Conservation (phyloP, 2,888 invertebrate species). For the Empis livida region DNA sequence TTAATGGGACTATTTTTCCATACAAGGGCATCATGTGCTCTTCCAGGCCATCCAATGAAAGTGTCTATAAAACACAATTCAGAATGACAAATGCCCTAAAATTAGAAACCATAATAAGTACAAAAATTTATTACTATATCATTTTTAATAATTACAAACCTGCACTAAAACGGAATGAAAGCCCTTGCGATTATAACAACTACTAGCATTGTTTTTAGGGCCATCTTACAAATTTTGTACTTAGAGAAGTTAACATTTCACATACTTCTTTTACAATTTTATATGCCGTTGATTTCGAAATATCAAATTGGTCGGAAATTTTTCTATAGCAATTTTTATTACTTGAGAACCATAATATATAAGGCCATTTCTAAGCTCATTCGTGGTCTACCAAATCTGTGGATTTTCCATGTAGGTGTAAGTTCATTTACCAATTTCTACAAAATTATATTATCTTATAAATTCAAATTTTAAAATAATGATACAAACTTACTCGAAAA, state of each 20-base stretch:
- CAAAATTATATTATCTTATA: no score
- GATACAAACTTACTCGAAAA: no score
- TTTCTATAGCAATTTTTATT: slow-evolving; percentile 1
- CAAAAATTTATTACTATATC: neutral
- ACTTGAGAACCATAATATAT: slow-evolving; percentile 1
- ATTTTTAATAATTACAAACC: neutral
- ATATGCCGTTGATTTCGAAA: neutral
- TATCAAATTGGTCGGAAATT: slow-evolving; percentile 3
- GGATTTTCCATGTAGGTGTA: no score
- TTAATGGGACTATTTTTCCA: slow-evolving; percentile 2
- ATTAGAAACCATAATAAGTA: neutral
- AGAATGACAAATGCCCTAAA: slow-evolving; percentile 2
- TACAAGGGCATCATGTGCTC: slow-evolving; percentile 3
- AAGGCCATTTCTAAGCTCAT: neutral
- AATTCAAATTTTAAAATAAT: no score
- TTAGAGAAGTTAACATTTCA: neutral
- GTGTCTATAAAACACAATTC: neutral
- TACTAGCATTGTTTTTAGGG: neutral
- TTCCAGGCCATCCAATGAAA: slow-evolving; percentile 5
- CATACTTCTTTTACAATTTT: neutral
- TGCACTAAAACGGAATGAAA: slow-evolving; percentile 3
- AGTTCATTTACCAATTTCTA: no score
- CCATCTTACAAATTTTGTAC: neutral
- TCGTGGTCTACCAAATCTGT: neutral
- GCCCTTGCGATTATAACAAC: slow-evolving; percentile 1